These are phyloP conservation scores for Leucopternis melanops DNA, from an alignment of 2,113 vertebrate genomes.

Conservation along the genomic window DNA sequence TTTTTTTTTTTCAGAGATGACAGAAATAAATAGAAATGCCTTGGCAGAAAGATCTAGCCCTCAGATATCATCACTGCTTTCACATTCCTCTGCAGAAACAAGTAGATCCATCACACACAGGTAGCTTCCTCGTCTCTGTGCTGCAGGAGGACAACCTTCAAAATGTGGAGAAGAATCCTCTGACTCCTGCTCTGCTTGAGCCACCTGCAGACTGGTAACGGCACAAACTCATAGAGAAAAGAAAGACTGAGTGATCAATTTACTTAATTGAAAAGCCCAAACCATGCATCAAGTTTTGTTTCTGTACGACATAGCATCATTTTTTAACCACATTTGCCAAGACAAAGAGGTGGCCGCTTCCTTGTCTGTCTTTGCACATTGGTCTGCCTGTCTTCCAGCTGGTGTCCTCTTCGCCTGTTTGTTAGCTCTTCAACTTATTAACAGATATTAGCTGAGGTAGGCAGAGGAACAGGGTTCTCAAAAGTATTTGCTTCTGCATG, in stretches of 20 bases:
- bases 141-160: not conserved
- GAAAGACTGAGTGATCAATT: not conserved
- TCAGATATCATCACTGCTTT: not conserved
- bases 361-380: not conserved
- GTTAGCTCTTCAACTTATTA: not conserved
- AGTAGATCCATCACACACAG: not conserved
- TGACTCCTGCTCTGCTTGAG: not conserved
- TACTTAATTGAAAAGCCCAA: not conserved
- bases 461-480: not conserved
- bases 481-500: not conserved
- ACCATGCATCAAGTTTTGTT: not conserved
- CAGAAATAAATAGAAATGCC: not conserved
- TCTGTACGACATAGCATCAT: not conserved
- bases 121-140: not conserved
- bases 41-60: not conserved
- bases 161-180: not conserved
- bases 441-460: not conserved
- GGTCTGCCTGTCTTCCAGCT: not conserved
- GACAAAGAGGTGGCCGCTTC: not conserved
- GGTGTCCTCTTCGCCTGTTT: not conserved
- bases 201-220: not conserved
- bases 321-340: not conserved
- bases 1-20: not conserved
- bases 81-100: not conserved
- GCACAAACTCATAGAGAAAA: not conserved